Base-by-base conservation (phyloP, 2,888 invertebrate species). In the Tetanocera ferruginea region DNA sequence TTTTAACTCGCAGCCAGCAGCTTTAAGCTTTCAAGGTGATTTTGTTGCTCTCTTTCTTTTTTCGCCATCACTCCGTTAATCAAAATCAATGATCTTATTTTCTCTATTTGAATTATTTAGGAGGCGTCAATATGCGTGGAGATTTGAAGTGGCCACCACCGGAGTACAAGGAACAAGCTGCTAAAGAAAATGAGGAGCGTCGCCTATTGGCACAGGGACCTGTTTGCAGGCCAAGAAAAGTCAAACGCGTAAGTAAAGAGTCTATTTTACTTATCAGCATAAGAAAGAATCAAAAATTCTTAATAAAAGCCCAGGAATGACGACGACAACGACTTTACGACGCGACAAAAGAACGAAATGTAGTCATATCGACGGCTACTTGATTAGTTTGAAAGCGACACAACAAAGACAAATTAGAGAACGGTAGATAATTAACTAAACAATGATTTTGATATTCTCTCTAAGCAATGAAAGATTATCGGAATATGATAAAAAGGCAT, bases 101-200 rank as follows among this genome's bases (percentile, higher is more conserved):
- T 64, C 64, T 82, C 76, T 82, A 78, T 79, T 77, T 60, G 14
- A 0, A 6, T 14, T 57, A 55, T 71, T 57, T 83, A 94, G 94
- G 94, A 91, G 95, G 95, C 88, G 92, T 93, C 90, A 94, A 94
- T 90, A 94, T 95, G 93, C 93, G 96, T 86, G 96, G 96, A 84
- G 96, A 96, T 90, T 92, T 94, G 89, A 96, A 96, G 89, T 96
- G 96, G 96, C 96, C 96, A 85, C 96, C 96, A 83, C 94, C 93
- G 88, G 91, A 92, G 83, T 94, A 95, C 86, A 95, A 93, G 89
- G 93, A 93, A 83, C 94, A 94, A 80, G 92, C 94, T 78, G 94
- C 91, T 74, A 94, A 93, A 52, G 96, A 96, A 88, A 94, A 95
- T 87, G 92, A 92, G 83, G 94, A 94, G 74, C 92, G 94, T 84